Base-by-base conservation (phyloP, 1,140 invertebrate genomes). In the Drosophila sp. region DNA sequence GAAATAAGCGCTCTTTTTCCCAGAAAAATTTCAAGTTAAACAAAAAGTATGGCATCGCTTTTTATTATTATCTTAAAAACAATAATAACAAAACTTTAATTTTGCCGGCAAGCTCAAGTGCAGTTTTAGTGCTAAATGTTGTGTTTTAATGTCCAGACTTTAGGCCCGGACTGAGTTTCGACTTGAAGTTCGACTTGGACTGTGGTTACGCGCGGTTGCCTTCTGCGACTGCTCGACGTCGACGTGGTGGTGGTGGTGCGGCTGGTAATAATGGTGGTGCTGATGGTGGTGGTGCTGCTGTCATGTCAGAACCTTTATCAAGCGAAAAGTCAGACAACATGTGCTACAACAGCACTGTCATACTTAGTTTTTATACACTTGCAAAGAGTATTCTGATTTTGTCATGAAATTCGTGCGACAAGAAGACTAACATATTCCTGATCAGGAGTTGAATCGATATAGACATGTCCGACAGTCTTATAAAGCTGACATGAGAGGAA, bases 131-230 rank as follows among this genome's bases (percentile, higher is more conserved):
- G 64, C 70, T 77, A 86, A 84, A 80, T 75, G 73, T 73, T 67
- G 56, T 70, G 77, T 84, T n/a, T n/a, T 84, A 74, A 84, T 84
- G 80, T 80, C 7, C 50, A 50, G 45, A 14, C 36, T 45, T 27
- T 66, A 58, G 45, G 18, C 21, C 67, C 51, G 34, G 21, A 16
- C 34, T 36, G 34, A 36, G 21, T 21, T 21, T 21, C 4, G 5
- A 40, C 32, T 7, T 14, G 18, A 50, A 50, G 48, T 18, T 53
- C 7, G 11, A 50, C 13, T 41, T 43, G 38, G 56, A 25, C 16
- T 86, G 81, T 79, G 82, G 82, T 89, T 89, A 89, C 83, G 83
- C 83, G 59, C 79, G 48, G 82, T 51, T 87, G 83, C 11, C 11
- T 32, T 67, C 46, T 43, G 50, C 43, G 32, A 18, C 29, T 53